Conservation (phyloP, 2,113 vertebrate genomes). For the Casuarius casuarius region DNA sequence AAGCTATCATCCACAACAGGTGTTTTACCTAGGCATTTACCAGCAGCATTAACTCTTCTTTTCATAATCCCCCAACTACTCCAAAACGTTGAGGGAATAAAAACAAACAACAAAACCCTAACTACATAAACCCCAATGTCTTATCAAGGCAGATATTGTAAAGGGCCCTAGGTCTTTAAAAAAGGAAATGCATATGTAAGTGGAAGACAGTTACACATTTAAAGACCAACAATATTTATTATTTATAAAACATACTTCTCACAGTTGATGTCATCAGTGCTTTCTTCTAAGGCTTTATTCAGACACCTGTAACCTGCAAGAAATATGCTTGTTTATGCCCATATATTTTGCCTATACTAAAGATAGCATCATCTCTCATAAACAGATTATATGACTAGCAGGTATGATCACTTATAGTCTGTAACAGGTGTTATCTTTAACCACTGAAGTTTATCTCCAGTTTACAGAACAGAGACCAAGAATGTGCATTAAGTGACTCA, state of each 20-base stretch:
- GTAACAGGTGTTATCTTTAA: not conserved
- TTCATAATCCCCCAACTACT: not conserved
- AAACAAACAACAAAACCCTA: not conserved
- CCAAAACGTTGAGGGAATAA: not conserved
- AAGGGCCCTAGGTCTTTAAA: not conserved
- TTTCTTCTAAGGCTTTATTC: not conserved
- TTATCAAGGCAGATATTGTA: not conserved
- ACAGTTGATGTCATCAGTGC: not conserved
- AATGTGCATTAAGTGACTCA: not conserved
- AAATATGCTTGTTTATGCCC: not conserved
- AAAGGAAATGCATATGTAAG: not conserved
- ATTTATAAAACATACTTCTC: not conserved
- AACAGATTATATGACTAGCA: not conserved
- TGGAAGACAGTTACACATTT: not conserved
- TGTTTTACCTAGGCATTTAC: not conserved
- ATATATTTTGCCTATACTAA: not conserved
- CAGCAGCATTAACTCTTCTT: not conserved
- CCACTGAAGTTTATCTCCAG: no score
- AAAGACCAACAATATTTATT: not conserved
- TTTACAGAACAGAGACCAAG: not conserved
- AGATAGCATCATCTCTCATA: not conserved
- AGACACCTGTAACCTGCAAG: not conserved
- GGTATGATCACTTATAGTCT: accelerated
- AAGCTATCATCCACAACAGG: not conserved
- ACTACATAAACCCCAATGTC: not conserved